These are phyloP conservation scores for Lucilia cuprina DNA, from an alignment of 1,140 invertebrate species.

Conservation along the genomic window DNA sequence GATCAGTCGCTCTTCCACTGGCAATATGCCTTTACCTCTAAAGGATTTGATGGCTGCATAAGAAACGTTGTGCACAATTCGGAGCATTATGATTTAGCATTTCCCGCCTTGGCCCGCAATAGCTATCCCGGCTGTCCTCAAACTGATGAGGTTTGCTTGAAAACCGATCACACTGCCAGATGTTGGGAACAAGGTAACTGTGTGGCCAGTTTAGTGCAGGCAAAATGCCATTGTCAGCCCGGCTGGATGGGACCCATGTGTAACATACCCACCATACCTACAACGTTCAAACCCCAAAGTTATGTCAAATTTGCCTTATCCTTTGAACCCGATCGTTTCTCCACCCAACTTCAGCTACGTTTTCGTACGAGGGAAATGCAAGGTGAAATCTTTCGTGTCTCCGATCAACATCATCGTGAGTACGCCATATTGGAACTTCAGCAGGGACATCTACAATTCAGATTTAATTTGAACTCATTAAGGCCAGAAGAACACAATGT, in stretches of 20 bases:
- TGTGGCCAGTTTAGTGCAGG: conserved; percentile 67
- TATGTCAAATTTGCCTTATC: conserved; percentile 75
- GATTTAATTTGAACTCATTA: conserved; percentile 72
- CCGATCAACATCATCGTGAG: conserved; percentile 72
- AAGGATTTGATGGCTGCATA: conserved; percentile 73
- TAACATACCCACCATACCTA: conserved; percentile 66
- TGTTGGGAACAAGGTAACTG: conserved; percentile 72
- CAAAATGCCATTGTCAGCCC: conserved; percentile 71
- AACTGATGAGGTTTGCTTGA: conserved; percentile 67
- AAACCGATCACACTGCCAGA: conserved; percentile 63
- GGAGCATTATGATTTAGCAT: conserved; percentile 71
- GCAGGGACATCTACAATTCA: conserved; percentile 67
- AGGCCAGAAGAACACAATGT: conserved; percentile 68
- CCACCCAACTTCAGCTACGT: conserved; percentile 70
- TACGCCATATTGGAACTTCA: conserved; percentile 72
- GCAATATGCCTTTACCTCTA: conserved; percentile 65
- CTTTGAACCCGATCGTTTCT: conserved; percentile 71
- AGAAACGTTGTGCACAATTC: conserved; percentile 75
- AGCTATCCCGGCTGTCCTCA: conserved; percentile 68
- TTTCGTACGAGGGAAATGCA: conserved; percentile 73
- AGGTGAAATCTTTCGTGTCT: conserved; percentile 70
- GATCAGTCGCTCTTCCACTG: conserved; percentile 66
- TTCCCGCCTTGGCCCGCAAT: conserved; percentile 65
- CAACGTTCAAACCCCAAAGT: conserved; percentile 70
- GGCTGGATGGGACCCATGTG: conserved; percentile 71